Percentiles rank a stretch among this genome's conserved stretches.
Conservation (phyloP, 1,140 invertebrate species). For the Hylyphantes graminicola region DNA sequence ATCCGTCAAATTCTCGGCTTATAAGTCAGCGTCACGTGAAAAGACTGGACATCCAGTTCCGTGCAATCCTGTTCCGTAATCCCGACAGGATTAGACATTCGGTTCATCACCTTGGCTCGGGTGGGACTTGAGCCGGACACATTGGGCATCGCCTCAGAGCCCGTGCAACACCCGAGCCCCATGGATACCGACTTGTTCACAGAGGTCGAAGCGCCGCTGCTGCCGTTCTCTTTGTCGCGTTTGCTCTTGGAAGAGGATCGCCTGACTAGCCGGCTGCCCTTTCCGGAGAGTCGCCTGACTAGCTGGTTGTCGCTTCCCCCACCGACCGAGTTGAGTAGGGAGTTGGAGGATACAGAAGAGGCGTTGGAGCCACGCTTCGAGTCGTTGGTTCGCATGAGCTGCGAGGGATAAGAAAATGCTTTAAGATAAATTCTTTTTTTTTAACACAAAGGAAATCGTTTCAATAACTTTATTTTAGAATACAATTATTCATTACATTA, state of each 20-base stretch:
- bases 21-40: slow-evolving; percentile 76
- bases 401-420: not conserved
- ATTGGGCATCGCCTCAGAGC: slow-evolving; percentile 18
- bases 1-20: slow-evolving; percentile 74
- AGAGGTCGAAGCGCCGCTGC: slow-evolving; percentile 32
- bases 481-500: too few species aligned
- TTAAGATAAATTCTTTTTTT: too few species aligned
- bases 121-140: slow-evolving; percentile 34
- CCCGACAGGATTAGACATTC: slow-evolving; percentile 38
- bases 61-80: slow-evolving; percentile 71
- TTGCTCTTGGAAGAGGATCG: slow-evolving; percentile 72
- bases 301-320: slow-evolving; percentile 71
- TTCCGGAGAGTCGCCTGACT: slow-evolving; percentile 74
- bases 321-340: slow-evolving; percentile 28
- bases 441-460: too few species aligned
- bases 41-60: slow-evolving; percentile 74
- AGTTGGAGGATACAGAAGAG: slow-evolving; percentile 51
- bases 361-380: slow-evolving; percentile 46
- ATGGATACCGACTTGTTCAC: slow-evolving; percentile 34
- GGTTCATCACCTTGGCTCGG: slow-evolving; percentile 37
- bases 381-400: slow-evolving; percentile 30
- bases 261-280: slow-evolving; percentile 76
- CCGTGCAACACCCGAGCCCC: slow-evolving; percentile 4
- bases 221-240: slow-evolving; percentile 72
- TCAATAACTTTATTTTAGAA: too few species aligned